These are phyloP conservation scores for Vanessa cardui DNA, from an alignment of 2,888 invertebrate species.

Conservation along the genomic window DNA sequence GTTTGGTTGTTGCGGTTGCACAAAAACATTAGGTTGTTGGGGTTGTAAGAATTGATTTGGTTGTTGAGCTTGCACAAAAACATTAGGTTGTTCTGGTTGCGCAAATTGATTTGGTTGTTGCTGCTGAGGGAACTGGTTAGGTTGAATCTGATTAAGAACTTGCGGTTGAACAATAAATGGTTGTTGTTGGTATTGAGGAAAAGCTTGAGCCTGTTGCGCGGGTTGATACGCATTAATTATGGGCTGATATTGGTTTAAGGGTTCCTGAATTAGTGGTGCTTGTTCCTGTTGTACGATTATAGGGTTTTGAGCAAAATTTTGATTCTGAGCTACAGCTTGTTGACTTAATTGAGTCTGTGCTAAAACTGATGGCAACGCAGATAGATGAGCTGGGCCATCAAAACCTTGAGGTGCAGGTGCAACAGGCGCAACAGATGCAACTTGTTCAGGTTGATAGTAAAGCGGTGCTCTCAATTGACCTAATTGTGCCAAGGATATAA, in stretches of 20 bases:
- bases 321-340: constrained; percentile 49
- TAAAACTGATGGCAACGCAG: constrained; percentile 68
- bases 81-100: constrained; percentile 37
- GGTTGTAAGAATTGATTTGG: constrained; percentile 36
- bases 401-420: constrained; percentile 60
- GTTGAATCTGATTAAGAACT: constrained; percentile 28
- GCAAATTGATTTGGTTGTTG: constrained; percentile 40
- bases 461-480: constrained; percentile 57
- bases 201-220: constrained; percentile 40
- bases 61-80: constrained; percentile 41
- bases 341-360: constrained; percentile 56
- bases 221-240: constrained; percentile 45
- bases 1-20: constrained; percentile 33
- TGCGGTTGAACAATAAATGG: constrained; percentile 50
- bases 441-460: constrained; percentile 55
- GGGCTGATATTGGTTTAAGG: constrained; percentile 48
- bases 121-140: constrained; percentile 37
- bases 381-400: constrained; percentile 67
- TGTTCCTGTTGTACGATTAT: constrained; percentile 49
- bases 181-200: constrained; percentile 53
- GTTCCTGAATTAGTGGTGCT: constrained; percentile 42
- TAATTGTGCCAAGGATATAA: constrained; percentile 58
- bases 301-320: constrained; percentile 46
- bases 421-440: too few species aligned
- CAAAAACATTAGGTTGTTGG: constrained; percentile 31